Evolutionary conservation across 64 coral and sea anemone species (phyloP).

Genomic region (Pocillopora damicornis): DNA sequence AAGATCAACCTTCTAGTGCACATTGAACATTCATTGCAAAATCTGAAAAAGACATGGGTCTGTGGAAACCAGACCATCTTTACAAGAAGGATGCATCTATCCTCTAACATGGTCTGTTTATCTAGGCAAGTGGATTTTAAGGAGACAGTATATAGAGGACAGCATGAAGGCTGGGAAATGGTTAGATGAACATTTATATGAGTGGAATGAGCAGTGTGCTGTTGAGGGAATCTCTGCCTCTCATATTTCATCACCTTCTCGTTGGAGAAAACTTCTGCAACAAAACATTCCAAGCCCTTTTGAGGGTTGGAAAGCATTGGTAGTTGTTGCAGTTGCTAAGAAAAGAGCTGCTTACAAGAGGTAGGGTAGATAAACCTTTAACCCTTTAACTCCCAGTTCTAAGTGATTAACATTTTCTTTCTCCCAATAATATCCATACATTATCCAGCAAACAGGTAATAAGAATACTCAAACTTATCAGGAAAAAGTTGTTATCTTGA

Average conservation of each 20-base stretch:
- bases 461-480: no score
- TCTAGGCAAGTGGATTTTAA: constrained; percentile 90
- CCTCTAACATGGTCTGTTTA: not conserved
- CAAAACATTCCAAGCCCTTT: constrained; percentile 48
- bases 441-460: no score
- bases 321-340: constrained; percentile 66
- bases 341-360: constrained; percentile 76
- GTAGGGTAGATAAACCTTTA: not conserved
- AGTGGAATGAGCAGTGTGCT: constrained; percentile 58
- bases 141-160: constrained; percentile 69
- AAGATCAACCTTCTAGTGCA: no score
- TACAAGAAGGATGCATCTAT: no score
- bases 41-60: no score
- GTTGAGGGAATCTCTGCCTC: not conserved
- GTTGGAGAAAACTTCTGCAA: constrained; percentile 63
- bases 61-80: no score
- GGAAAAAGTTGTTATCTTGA: no score
- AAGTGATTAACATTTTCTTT: no score
- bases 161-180: constrained; percentile 64
- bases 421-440: no score
- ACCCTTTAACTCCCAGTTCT: no score
- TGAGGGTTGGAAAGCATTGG: constrained; percentile 62
- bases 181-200: constrained; percentile 79
- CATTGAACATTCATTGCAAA: no score
- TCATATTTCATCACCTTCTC: constrained; percentile 55